Base-by-base conservation (phyloP, 2,797 vertebrate species). In the Schizothorax lantsangensis region DNA sequence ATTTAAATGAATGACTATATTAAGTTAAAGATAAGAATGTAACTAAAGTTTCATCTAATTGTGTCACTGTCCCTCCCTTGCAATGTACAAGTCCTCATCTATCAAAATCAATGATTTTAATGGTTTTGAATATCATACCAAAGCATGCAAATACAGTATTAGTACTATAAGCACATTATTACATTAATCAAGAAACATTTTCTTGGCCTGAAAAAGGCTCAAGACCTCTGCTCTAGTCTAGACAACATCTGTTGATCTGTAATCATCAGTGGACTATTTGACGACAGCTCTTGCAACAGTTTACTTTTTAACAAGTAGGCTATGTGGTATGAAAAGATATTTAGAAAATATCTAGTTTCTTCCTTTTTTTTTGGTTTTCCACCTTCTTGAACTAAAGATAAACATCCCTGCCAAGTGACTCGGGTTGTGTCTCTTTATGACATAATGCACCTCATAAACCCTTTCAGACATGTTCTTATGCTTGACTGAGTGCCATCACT, bases 381-480 rank as follows among this genome's bases (percentile, higher is more conserved):
- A 43, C 38, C 2, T 80, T n/a, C 57, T 66, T 64, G 11, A 57
- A n/a, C 49, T 40, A n/a, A 79, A 79, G 14, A 43, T 59, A 79
- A 30, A 79, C 33, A 79, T 23, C 43, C 40, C 79, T 81, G 62
- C n/a, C 59, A 81, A 47, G 43, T 49, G 30, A 36, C 62, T 12
- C 33, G 57, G 45, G 57, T 38, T 14, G 21, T 68, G 83, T 78
- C 72, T 62, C 43, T 77, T 74, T 66, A 64, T 84, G 83, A 54
- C 47, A 54, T 40, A 68, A 68, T 77, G 30, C 19, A 26, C 23
- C 57, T 49, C 83, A 62, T 73, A 47, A 74, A 83, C 23, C 19
- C 26, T 40, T 45, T 45, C 82, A 84, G 83, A 77, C 12, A 15
- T 45, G 72, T 75, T 77, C 57, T 64, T 66, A 47, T 47, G 71